Conservation (phyloP, 2,888 invertebrate genomes). For the Amphiduros pacificus region DNA sequence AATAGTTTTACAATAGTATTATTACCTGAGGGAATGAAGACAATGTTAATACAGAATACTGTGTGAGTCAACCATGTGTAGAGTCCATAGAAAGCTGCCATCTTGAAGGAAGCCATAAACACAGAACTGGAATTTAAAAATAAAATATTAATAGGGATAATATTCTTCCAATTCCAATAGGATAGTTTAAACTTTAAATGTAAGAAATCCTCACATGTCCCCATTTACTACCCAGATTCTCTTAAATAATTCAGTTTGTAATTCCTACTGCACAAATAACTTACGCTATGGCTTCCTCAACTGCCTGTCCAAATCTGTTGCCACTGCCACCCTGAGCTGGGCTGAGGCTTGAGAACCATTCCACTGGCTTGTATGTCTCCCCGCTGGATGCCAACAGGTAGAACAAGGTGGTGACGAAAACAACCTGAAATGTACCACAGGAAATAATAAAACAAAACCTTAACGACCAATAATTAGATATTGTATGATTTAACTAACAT, state of each 20-base stretch:
- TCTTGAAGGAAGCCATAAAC: constrained; percentile 93
- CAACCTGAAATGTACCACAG: constrained; percentile 77
- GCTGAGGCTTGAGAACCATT: constrained; percentile 80
- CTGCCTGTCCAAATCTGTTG: constrained; percentile 55
- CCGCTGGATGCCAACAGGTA: constrained; percentile 88
- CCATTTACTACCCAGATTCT: no score
- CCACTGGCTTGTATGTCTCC: constrained; percentile 88
- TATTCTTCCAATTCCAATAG: neutral
- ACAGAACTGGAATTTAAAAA: constrained; percentile 72
- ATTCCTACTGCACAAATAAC: no score
- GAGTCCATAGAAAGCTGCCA: constrained; percentile 94
- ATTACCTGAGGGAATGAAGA: constrained; percentile 90
- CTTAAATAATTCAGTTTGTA: no score
- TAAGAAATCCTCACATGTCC: neutral
- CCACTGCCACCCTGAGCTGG: constrained; percentile 63
- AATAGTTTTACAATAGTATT: no score
- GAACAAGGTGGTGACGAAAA: constrained; percentile 95
- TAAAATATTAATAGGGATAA: neutral
- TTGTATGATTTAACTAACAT: no score
- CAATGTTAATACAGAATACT: constrained; percentile 88
- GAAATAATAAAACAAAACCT: no score
- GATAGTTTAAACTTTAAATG: neutral
- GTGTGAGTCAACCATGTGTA: constrained; percentile 99
- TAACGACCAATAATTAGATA: no score
- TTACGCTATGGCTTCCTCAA: constrained; percentile 62